These are phyloP conservation scores for Myathropa florea DNA, from an alignment of 2,888 invertebrate genomes.

Conservation along the genomic window DNA sequence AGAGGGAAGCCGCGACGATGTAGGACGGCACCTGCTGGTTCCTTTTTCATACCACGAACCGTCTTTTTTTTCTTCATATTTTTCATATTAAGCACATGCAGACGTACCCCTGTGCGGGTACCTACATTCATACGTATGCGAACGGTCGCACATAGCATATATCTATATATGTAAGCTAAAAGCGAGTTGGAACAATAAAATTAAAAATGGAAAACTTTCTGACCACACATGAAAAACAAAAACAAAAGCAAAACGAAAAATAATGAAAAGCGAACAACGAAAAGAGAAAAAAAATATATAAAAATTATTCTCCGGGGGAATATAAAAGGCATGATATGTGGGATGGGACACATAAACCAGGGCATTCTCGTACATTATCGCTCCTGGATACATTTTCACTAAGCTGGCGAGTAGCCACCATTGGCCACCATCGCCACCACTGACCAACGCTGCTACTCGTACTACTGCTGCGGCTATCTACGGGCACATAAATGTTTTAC, in stretches of 20 bases:
- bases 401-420: slow-evolving; percentile 24
- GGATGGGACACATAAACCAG: neutral
- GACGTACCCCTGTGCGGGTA: neutral
- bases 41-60: neutral
- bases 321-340: slow-evolving; percentile 27
- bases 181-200: slow-evolving; percentile 48
- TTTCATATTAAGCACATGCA: neutral
- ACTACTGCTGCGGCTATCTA: slow-evolving; percentile 22
- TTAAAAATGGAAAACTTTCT: slow-evolving; percentile 56
- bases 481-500: slow-evolving; percentile 48
- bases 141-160: neutral
- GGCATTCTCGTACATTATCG: neutral
- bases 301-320: slow-evolving; percentile 36
- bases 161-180: neutral
- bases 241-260: neutral
- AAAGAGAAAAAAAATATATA: neutral
- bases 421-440: neutral
- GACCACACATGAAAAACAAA: slow-evolving; percentile 29
- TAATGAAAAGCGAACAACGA: neutral
- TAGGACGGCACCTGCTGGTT: neutral
- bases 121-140: too few species aligned
- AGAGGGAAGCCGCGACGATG: neutral
- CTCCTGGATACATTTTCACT: slow-evolving; percentile 26
- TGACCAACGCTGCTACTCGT: neutral
- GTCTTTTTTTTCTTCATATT: neutral